phyloP scores from a whole-genome alignment of 1,140 invertebrate genomes.

The Myzus persicae region DNA sequence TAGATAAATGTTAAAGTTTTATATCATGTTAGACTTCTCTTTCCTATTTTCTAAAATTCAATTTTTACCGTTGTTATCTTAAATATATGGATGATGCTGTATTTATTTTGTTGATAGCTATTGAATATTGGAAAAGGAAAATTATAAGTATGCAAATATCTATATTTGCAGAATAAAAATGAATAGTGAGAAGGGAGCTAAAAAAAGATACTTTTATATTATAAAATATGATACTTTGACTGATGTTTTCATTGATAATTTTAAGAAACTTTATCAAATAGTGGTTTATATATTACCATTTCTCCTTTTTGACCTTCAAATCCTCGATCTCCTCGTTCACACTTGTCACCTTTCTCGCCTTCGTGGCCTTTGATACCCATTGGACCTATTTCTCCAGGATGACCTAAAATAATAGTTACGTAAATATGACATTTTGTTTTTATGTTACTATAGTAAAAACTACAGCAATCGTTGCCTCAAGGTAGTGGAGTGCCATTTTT shows the following conservation, averaged over 20 bases:
- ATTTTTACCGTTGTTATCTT: too few relatives aligned
- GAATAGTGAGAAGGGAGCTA: too few relatives aligned
- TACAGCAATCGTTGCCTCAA: not conserved
- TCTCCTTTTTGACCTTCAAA: constrained; percentile 68
- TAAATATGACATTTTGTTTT: constrained; percentile 1
- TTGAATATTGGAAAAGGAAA: too few relatives aligned
- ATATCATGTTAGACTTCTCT: not conserved
- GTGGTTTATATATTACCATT: constrained; percentile 45
- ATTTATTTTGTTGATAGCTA: too few relatives aligned
- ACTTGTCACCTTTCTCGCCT: constrained; percentile 73
- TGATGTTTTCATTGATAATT: too few relatives aligned
- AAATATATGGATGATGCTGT: not conserved
- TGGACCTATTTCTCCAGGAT: constrained; percentile 69
- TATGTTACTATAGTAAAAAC: not conserved
- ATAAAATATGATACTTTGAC: too few relatives aligned
- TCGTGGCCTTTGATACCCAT: constrained; percentile 64
- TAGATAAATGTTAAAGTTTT: not conserved
- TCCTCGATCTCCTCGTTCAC: constrained; percentile 74
- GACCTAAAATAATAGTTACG: constrained; percentile 64
- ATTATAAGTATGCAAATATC: too few relatives aligned
- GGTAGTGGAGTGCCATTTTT: not conserved
- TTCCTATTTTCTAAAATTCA: too few relatives aligned
- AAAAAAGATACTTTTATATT: too few relatives aligned
- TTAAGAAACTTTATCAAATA: not conserved
- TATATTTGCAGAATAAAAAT: too few relatives aligned